A percentile compares a stretch with the other conserved stretches of the same genome.
These are phyloP conservation scores for Kuschelorhynchus macadamiae DNA, from an alignment of 2,888 invertebrate genomes.

Conservation along the genomic window DNA sequence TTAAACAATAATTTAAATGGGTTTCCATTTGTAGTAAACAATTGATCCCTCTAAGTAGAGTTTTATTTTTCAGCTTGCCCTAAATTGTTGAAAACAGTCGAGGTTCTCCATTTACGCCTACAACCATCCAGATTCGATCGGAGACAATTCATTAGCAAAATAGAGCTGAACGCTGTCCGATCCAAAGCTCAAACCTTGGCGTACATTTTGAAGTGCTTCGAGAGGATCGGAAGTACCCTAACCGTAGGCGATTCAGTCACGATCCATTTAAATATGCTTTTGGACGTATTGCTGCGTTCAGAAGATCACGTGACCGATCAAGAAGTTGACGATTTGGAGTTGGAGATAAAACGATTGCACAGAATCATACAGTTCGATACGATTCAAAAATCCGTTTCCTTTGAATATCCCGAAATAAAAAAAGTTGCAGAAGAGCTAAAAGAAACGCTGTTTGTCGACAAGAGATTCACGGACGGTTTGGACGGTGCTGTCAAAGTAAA, in stretches of 20 bases:
- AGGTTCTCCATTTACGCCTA: too few relatives aligned
- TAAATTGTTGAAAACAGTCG: too few relatives aligned
- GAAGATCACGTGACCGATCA: constrained; percentile 57
- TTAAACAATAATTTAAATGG: too few relatives aligned
- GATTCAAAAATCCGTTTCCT: constrained; percentile 31
- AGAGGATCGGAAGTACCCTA: neutral
- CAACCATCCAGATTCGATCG: constrained; percentile 22
- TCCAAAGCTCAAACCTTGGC: constrained; percentile 38
- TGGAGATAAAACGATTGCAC: constrained; percentile 60
- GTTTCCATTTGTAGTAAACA: too few relatives aligned
- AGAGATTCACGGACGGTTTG: constrained; percentile 10
- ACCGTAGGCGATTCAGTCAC: constrained; percentile 5
- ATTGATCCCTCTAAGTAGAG: too few relatives aligned
- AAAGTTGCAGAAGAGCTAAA: neutral
- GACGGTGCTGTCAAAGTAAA: constrained; percentile 24
- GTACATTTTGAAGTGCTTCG: constrained; percentile 24
- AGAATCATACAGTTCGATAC: constrained; percentile 57
- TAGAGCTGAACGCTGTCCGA: constrained; percentile 43
- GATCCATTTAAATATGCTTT: constrained; percentile 6
- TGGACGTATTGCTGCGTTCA: constrained; percentile 23
- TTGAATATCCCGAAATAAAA: constrained; percentile 4
- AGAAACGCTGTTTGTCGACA: neutral
- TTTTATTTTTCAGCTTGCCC: too few relatives aligned
- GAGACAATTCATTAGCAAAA: constrained; percentile 35
- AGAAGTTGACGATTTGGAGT: constrained; percentile 60